A percentile compares a stretch with the other conserved stretches of the same genome.
These are phyloP conservation scores for Chloroclysta siterata DNA, from an alignment of 2,888 invertebrate genomes.

Conservation along the genomic window DNA sequence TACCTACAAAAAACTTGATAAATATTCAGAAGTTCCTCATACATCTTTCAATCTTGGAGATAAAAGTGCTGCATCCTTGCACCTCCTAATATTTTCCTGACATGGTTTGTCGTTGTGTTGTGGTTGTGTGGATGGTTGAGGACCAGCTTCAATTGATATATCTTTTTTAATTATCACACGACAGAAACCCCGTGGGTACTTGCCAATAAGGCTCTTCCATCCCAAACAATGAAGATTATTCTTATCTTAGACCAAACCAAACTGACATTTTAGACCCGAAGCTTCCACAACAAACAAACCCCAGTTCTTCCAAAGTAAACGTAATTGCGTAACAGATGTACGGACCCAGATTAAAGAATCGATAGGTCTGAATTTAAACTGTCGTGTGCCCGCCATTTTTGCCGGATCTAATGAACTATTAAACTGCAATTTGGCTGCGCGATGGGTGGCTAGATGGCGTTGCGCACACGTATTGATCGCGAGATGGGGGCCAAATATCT, in stretches of 20 bases:
- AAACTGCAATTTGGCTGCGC: conserved; percentile 85
- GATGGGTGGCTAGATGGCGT: conserved; percentile 78
- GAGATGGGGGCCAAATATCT: conserved; percentile 73
- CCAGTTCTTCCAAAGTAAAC: conserved; percentile 24
- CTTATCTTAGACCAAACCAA: no score
- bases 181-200: no score
- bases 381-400: conserved; percentile 81
- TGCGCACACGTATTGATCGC: conserved; percentile 83
- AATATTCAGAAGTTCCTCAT: background rate
- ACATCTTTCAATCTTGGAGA: background rate
- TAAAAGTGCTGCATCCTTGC: background rate
- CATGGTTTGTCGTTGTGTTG: background rate
- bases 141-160: no score
- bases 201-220: no score
- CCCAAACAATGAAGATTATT: no score
- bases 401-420: conserved; percentile 84
- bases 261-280: no score
- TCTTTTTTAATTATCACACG: background rate
- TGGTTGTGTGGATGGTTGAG: background rate
- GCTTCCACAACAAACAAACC: background rate
- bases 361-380: conserved; percentile 83
- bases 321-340: conserved; percentile 45
- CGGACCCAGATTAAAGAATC: conserved; percentile 60
- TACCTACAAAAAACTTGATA: no score
- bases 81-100: background rate